Conservation (phyloP, 2,888 invertebrate genomes). For the Hesperia comma region DNA sequence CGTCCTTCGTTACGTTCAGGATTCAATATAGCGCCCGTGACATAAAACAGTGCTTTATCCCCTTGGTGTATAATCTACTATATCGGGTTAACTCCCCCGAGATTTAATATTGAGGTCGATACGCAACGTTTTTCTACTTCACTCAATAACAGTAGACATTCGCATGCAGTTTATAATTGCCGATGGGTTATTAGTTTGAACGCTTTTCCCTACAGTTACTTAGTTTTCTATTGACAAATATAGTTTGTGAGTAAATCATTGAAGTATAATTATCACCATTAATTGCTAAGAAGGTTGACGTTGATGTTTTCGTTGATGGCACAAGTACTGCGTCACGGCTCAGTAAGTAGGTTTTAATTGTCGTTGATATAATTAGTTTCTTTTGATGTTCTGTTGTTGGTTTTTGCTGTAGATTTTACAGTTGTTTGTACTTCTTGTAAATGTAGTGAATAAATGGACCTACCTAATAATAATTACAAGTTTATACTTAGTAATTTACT, state of each 20-base stretch:
- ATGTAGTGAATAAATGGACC: no score
- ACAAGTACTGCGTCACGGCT: neutral
- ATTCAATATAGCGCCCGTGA: no score
- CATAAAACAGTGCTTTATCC: no score
- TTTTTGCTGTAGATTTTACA: neutral
- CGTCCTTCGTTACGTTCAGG: no score
- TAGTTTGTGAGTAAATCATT: neutral
- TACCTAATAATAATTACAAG: no score
- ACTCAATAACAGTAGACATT: conserved; percentile 13
- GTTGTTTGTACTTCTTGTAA: no score
- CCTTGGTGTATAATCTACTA: no score
- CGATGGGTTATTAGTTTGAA: neutral
- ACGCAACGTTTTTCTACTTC: conserved; percentile 15
- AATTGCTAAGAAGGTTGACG: neutral
- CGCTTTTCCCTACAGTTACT: neutral
- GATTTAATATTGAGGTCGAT: conserved; percentile 4
- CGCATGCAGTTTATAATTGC: conserved; percentile 6
- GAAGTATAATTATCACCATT: neutral
- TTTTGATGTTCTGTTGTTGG: neutral
- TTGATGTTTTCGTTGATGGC: neutral
- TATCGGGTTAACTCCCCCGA: neutral
- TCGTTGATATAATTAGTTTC: neutral
- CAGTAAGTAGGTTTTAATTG: neutral
- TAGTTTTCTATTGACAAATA: neutral
- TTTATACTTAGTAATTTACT: no score